A percentile compares a stretch with the other conserved stretches of the same genome.
Conservation (phyloP, 2,888 invertebrate species). For the Polydrusus pterygomalis region DNA sequence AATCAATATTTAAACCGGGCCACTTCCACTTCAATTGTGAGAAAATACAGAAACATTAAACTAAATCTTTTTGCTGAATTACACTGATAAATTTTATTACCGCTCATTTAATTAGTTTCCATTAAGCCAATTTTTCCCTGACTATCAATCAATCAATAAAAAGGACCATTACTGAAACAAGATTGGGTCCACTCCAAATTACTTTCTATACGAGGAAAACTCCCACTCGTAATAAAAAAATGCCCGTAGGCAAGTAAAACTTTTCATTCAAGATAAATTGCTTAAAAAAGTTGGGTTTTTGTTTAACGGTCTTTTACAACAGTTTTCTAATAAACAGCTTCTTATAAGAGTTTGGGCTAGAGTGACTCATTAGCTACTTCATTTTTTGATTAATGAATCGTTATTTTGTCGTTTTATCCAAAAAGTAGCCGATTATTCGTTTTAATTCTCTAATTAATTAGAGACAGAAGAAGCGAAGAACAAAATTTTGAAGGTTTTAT, state of each 20-base stretch:
- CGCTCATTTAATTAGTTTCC: slow-evolving; percentile 26
- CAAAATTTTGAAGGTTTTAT: too few relatives aligned
- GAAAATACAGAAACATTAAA: too few relatives aligned
- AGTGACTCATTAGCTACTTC: too few relatives aligned
- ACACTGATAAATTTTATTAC: background rate
- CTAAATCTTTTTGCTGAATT: too few relatives aligned
- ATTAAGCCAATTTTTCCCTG: slow-evolving; percentile 34
- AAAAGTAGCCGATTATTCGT: too few relatives aligned
- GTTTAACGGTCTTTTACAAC: background rate
- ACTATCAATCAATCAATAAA: slow-evolving; percentile 45
- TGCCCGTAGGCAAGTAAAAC: slow-evolving; percentile 29
- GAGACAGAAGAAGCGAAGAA: too few relatives aligned
- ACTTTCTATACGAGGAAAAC: slow-evolving; percentile 41
- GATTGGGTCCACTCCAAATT: slow-evolving; percentile 45
- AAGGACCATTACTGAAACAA: slow-evolving; percentile 40
- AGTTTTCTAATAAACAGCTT: slow-evolving; percentile 1
- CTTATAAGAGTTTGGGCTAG: too few relatives aligned
- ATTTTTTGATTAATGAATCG: too few relatives aligned
- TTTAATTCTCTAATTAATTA: too few relatives aligned
- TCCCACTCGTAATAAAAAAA: slow-evolving; percentile 40
- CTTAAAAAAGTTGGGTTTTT: slow-evolving; percentile 26
- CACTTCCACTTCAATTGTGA: too few relatives aligned
- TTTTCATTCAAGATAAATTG: slow-evolving; percentile 28
- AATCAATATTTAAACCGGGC: too few relatives aligned
- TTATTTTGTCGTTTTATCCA: too few relatives aligned